Evolutionary conservation across 2,797 vertebrate species (phyloP).

Genomic region (Lacerta agilis): DNA sequence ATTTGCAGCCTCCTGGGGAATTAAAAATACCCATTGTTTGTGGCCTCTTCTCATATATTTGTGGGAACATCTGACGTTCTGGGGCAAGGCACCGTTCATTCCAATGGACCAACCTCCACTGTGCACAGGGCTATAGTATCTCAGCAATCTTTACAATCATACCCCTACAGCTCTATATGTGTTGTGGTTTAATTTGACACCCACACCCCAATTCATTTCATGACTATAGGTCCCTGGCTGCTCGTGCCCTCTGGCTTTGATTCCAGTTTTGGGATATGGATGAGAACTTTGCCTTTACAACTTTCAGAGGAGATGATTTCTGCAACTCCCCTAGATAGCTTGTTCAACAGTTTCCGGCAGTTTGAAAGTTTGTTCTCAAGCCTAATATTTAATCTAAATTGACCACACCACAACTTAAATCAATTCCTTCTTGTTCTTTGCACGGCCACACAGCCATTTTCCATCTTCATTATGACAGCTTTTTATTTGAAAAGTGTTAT

Average conservation of each 20-base stretch:
- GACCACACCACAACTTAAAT: slow-evolving; percentile 17
- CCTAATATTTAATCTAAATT: slow-evolving; percentile 37
- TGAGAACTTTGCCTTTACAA: slow-evolving; percentile 12
- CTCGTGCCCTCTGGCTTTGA: background rate
- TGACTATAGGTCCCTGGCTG: background rate
- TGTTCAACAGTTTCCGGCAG: slow-evolving; percentile 16
- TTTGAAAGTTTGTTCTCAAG: background rate
- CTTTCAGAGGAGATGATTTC: background rate
- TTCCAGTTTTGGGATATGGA: background rate
- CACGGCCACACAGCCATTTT: slow-evolving; percentile 14
- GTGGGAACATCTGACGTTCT: background rate
- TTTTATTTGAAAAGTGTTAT: slow-evolving; percentile 27
- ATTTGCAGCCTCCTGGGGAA: background rate
- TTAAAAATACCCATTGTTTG: no score
- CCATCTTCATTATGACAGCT: slow-evolving; percentile 33
- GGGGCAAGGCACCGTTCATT: no score
- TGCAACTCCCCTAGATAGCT: slow-evolving; percentile 5
- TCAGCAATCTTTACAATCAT: background rate
- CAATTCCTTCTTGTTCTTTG: slow-evolving; percentile 33
- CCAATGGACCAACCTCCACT: no score
- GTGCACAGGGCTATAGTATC: no score
- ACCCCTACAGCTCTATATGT: background rate
- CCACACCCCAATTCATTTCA: background rate
- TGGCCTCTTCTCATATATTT: background rate
- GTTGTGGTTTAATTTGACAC: background rate